These are phyloP conservation scores for Nemurella pictetii DNA, from an alignment of 2,888 invertebrate genomes.

Conservation along the genomic window DNA sequence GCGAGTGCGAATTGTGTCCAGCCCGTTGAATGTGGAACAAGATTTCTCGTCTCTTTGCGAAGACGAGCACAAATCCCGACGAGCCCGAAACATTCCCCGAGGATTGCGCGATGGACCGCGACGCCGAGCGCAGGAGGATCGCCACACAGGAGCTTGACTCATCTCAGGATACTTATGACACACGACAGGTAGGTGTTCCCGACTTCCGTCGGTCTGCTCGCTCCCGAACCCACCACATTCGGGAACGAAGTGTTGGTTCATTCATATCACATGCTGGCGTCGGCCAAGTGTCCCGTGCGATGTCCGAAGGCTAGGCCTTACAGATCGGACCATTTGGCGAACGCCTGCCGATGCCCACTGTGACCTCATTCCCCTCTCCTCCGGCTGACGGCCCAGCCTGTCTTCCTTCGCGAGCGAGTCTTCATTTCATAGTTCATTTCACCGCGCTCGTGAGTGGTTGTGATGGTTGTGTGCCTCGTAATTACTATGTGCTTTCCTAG, in stretches of 20 bases:
- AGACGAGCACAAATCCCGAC: slow-evolving; percentile 35
- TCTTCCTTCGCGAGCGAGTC: background rate
- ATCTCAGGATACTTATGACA: slow-evolving; percentile 62
- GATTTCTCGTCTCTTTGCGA: slow-evolving; percentile 51
- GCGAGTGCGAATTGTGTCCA: slow-evolving; percentile 31
- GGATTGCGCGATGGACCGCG: slow-evolving; percentile 41
- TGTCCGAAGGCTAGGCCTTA: slow-evolving; percentile 1
- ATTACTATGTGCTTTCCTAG: background rate
- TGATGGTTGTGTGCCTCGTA: background rate
- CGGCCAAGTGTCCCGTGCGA: background rate
- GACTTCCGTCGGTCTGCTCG: background rate
- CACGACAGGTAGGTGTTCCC: slow-evolving; percentile 63
- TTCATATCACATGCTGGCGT: background rate
- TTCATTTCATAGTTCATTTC: background rate
- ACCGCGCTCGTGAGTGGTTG: background rate
- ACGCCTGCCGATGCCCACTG: background rate
- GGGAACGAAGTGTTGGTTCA: background rate
- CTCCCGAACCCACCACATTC: background rate
- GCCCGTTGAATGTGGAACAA: slow-evolving; percentile 53
- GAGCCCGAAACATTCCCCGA: slow-evolving; percentile 51
- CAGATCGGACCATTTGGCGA: background rate
- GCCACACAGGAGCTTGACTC: slow-evolving; percentile 58
- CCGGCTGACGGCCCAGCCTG: background rate
- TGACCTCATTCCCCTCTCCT: background rate
- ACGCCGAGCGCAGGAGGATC: slow-evolving; percentile 39